phyloP scores from a whole-genome alignment of 1,140 invertebrate species.

The Brachystomella parvula region DNA sequence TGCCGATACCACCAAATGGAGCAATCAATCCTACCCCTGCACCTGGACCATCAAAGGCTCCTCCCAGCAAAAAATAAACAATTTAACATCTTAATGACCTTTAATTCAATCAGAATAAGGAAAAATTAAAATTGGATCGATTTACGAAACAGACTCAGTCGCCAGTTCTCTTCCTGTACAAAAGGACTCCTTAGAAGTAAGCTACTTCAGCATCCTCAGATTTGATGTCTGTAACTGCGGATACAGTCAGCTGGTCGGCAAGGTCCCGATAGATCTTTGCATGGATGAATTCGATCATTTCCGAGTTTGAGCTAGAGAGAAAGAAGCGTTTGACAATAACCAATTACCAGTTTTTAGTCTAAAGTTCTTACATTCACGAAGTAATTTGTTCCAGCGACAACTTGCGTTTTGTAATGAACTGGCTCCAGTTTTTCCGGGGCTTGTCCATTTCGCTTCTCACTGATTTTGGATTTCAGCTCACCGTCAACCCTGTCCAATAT shows the following conservation, averaged over 20 bases:
- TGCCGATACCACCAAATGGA: too few species aligned
- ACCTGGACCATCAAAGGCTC: too few species aligned
- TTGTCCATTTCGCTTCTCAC: slow-evolving; percentile 1
- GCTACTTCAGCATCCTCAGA: slow-evolving; percentile 22
- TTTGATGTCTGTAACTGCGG: slow-evolving; percentile 22
- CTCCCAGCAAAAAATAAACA: too few species aligned
- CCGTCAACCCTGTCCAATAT: slow-evolving; percentile 12
- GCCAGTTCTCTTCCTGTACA: too few species aligned
- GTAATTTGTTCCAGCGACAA: slow-evolving; percentile 30
- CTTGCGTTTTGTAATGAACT: slow-evolving; percentile 29
- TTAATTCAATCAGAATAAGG: too few species aligned
- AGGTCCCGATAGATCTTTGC: slow-evolving; percentile 27
- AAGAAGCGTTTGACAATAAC: not conserved
- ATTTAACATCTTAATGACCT: too few species aligned
- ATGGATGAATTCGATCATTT: slow-evolving; percentile 22
- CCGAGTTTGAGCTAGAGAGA: slow-evolving; percentile 12
- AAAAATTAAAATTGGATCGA: too few species aligned
- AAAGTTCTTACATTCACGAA: not conserved
- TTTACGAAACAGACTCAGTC: too few species aligned
- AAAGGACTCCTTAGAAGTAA: slow-evolving; percentile 28
- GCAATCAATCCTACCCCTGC: too few species aligned
- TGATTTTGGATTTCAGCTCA: slow-evolving; percentile 15
- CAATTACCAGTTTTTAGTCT: not conserved
- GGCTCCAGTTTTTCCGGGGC: slow-evolving; percentile 1
- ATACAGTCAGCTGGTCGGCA: slow-evolving; percentile 18